Evolutionary conservation across 2,888 invertebrate genomes (phyloP).

Genomic region (Dysmachus trigonus): DNA sequence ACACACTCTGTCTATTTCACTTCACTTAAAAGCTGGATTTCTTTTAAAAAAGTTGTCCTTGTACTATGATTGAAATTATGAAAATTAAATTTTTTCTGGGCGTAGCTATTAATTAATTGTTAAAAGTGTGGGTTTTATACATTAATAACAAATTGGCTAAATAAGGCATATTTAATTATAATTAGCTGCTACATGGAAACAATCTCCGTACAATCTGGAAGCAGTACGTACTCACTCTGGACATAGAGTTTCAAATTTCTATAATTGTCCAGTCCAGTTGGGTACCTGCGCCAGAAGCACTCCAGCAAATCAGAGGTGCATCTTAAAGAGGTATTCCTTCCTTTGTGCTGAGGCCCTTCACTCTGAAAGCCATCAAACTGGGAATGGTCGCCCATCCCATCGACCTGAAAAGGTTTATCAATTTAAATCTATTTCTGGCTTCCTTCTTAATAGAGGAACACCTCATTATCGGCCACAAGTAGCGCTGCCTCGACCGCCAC

Average conservation of each 20-base stretch:
- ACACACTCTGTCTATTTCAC: too few species aligned
- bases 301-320: neutral
- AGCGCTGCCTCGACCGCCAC: neutral
- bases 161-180: too few species aligned
- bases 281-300: neutral
- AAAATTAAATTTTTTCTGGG: too few species aligned
- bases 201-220: neutral
- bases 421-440: slow-evolving; percentile 24
- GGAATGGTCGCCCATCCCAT: neutral
- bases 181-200: neutral
- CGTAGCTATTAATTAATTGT: too few species aligned
- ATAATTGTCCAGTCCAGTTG: neutral
- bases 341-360: neutral
- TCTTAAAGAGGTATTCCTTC: neutral
- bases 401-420: slow-evolving; percentile 25
- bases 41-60: too few species aligned
- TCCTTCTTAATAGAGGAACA: slow-evolving; percentile 28
- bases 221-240: neutral
- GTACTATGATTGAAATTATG: too few species aligned
- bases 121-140: too few species aligned
- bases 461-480: slow-evolving; percentile 37
- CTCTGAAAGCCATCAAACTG: neutral
- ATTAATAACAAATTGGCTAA: too few species aligned
- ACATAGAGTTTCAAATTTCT: neutral
- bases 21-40: too few species aligned